These are phyloP conservation scores for Clarias platycephalus DNA, from an alignment of 2,797 vertebrate species.

Conservation along the genomic window DNA sequence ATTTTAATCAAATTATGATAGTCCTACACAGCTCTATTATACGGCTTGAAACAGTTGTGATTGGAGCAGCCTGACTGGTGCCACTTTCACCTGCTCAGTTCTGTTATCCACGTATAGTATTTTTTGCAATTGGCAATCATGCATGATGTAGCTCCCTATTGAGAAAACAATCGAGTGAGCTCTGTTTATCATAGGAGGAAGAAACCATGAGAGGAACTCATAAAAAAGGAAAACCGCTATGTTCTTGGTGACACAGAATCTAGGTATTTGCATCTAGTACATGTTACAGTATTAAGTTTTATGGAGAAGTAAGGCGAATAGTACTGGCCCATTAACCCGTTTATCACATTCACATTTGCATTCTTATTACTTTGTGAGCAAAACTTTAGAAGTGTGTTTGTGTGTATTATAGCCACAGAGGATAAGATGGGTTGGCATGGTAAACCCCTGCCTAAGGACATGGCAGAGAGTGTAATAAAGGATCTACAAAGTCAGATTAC, in stretches of 20 bases:
- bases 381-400: conserved; percentile 9
- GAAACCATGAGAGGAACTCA: background rate
- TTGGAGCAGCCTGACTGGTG: background rate
- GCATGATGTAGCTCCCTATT: background rate
- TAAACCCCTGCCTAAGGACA: conserved; percentile 89
- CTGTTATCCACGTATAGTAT: background rate
- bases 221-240: background rate
- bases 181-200: background rate
- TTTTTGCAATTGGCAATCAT: background rate
- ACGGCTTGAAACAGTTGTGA: too few species aligned
- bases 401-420: conserved; percentile 78
- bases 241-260: background rate
- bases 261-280: background rate
- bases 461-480: conserved; percentile 86
- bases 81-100: background rate
- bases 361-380: background rate
- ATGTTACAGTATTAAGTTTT: background rate
- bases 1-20: too few species aligned
- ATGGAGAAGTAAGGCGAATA: background rate
- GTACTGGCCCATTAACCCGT: background rate
- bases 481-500: conserved; percentile 85
- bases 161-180: background rate
- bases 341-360: background rate
- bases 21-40: too few species aligned
- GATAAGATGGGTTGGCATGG: conserved; percentile 94